phyloP scores from a whole-genome alignment of 2,888 invertebrate species.

The Drosophila tripunctata region DNA sequence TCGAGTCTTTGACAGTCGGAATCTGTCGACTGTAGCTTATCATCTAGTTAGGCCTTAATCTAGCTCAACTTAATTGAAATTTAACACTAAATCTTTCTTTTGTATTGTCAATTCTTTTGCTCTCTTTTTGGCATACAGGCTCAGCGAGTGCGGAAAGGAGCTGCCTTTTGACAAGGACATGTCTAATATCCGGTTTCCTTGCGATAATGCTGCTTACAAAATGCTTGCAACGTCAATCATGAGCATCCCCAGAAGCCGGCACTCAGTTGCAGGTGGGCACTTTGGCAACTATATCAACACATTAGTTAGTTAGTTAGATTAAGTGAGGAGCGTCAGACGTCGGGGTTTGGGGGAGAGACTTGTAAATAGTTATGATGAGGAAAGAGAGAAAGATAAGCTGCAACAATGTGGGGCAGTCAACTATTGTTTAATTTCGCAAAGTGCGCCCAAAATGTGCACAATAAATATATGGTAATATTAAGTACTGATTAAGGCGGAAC shows the following conservation, averaged over 20 bases:
- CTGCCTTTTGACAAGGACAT: conserved; percentile 43
- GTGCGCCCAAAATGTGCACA: conserved; percentile 22
- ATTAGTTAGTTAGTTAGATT: conserved; percentile 80
- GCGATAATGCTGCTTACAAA: conserved; percentile 63
- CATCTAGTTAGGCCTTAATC: too few relatives aligned
- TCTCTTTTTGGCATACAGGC: conserved; percentile 29
- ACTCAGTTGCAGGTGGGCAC: conserved; percentile 8
- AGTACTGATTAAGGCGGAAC: conserved; percentile 10
- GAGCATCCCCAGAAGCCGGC: conserved; percentile 55
- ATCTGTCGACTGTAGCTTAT: too few relatives aligned
- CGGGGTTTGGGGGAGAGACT: conserved; percentile 4
- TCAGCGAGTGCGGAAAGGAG: conserved; percentile 40
- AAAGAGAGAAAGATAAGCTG: too few relatives aligned
- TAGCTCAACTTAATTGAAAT: background rate
- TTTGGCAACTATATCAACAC: conserved; percentile 80
- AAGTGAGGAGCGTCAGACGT: conserved; percentile 24
- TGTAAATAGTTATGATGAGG: conserved; percentile 46
- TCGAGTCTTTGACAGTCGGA: too few relatives aligned
- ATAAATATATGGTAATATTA: conserved; percentile 25
- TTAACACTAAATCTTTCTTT: background rate
- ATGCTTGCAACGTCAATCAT: conserved; percentile 61
- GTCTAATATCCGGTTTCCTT: conserved; percentile 53
- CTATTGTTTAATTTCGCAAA: conserved; percentile 13
- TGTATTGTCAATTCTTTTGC: background rate
- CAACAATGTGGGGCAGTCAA: conserved; percentile 16